Base-by-base conservation (phyloP, 2,113 vertebrate genomes). In the Nansenia antarctica region DNA sequence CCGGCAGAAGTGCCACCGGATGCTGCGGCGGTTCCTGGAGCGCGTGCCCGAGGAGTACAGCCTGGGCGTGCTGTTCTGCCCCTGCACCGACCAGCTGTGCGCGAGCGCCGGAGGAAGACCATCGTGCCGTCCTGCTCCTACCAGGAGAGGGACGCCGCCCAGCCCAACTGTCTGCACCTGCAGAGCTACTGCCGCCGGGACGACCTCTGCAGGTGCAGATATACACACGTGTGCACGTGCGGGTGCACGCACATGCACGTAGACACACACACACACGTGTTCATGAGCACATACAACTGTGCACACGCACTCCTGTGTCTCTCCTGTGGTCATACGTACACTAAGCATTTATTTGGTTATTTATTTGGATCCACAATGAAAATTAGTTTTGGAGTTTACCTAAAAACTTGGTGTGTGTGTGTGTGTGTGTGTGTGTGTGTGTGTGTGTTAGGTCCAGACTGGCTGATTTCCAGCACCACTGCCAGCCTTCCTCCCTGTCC, bases 71-170 rank as follows among this genome's bases (percentile, higher is more conserved):
- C 92, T 99, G 2, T 94, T 99, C 86, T 99, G 98, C 69, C 95
- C 95, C 0, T 99, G 98, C 32, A 84, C 91, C 0, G 93, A 98
- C 82, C 86, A 86, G 14, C 59, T 93, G 76, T 99, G 98, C 35
- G 96, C 1, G 95, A 96, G 82, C 93, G 98, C 31, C 86, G 96
- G 26, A 93, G 94, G 70, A 95, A 98, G 80, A 97, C 95, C 84
- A 98, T 99, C 2, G 98, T 97, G 18, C 97, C 98, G 0, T 90
- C 94, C 62, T 99, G 98, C 49, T 96, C 96, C 18, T 97, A 94
- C 79, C 93, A 95, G 39, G 82, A 92, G 1, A 85, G 71, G 59
- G 92, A 90, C 1, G 82, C 69, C 3, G 31, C 69, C 5, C 91
- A 92, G 37, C 93, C 92, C 5, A 98, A 96, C 80, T 99, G 97